phyloP scores from a whole-genome alignment of 2,888 invertebrate genomes.

The Synanthedon myopaeformis region DNA sequence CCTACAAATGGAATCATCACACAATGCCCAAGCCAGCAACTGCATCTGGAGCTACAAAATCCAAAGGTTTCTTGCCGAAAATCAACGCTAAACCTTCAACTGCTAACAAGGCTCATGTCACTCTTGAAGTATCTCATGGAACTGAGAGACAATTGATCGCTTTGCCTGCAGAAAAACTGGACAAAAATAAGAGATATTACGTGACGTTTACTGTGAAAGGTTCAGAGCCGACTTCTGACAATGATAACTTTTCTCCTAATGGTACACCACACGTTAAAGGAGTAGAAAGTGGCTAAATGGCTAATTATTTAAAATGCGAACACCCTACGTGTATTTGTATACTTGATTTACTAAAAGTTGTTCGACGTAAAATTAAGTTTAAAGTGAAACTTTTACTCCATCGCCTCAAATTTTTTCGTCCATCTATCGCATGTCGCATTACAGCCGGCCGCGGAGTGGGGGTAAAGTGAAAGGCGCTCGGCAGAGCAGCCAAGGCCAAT shows the following conservation, averaged over 20 bases:
- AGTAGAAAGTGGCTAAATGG: conserved; percentile 36
- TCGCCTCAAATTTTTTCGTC: too few species aligned
- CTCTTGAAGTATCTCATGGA: conserved; percentile 86
- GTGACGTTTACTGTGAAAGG: conserved; percentile 93
- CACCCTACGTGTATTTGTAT: conserved; percentile 1
- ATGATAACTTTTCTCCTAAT: conserved; percentile 50
- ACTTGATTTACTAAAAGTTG: neutral
- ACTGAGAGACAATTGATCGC: conserved; percentile 88
- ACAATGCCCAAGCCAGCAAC: conserved; percentile 80
- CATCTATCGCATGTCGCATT: too few species aligned
- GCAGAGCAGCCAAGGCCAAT: too few species aligned
- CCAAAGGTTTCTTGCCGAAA: conserved; percentile 76
- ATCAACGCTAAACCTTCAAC: conserved; percentile 65
- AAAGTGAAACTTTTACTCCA: too few species aligned
- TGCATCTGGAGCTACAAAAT: conserved; percentile 51
- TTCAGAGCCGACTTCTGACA: conserved; percentile 69
- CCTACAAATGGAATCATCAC: conserved; percentile 81
- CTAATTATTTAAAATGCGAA: too few species aligned
- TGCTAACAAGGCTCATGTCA: conserved; percentile 68
- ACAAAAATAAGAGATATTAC: conserved; percentile 91
- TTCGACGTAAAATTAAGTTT: conserved; percentile 1
- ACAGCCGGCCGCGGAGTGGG: too few species aligned
- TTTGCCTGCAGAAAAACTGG: conserved; percentile 86
- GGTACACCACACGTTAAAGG: conserved; percentile 51
- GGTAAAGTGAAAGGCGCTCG: too few species aligned